Base-by-base conservation (phyloP, 2,888 invertebrate species). In the Eremobia ochroleuca region DNA sequence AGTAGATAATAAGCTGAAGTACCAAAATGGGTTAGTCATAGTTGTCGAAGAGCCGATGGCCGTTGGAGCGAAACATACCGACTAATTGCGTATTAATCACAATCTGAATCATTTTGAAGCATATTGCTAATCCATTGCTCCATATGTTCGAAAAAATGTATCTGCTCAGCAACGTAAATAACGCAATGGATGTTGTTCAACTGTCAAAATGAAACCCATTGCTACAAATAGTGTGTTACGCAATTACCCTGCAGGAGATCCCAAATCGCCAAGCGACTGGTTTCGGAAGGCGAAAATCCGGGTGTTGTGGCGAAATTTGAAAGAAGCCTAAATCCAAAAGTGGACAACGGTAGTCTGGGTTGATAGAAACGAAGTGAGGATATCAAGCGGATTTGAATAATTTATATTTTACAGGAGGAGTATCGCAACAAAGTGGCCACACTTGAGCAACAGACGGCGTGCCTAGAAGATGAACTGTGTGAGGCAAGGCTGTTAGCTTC, bases 381-480 rank as follows among this genome's bases (percentile, higher is more conserved):
- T 9, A 67, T 8, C 31, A 25, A 34, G 13, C 34, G n/a, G 25
- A 59, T 31, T 18, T 46, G 18, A 49, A n/a, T 25, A 31, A 58
- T 28, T 0, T 0, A 40, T 65, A 28, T 73, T 34, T 87, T 83
- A 37, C 92, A 97, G 92, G 98, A 98, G 92, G 98, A 98, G 91
- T 97, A 97, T 74, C 97, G 98, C 90, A 97, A 97, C 77, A 98
- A 98, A 92, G 97, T 98, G 66, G 97, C 98, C 0, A 97, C 97
- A 25, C 93, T 99, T 82, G 98, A 99, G 91, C 98, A 98, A 91
- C 98, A 99, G 94, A 97, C 99, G 82, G 98, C 98, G 77, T 98
- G 98, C 84, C 97, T 99, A 91, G 99, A 99, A 92, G 99, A 99
- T 93, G 99, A 99, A 92, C 96, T 99, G 52, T 98, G 98, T 61